phyloP scores from a whole-genome alignment of 2,888 invertebrate genomes.

The Stegana nigrithorax region DNA sequence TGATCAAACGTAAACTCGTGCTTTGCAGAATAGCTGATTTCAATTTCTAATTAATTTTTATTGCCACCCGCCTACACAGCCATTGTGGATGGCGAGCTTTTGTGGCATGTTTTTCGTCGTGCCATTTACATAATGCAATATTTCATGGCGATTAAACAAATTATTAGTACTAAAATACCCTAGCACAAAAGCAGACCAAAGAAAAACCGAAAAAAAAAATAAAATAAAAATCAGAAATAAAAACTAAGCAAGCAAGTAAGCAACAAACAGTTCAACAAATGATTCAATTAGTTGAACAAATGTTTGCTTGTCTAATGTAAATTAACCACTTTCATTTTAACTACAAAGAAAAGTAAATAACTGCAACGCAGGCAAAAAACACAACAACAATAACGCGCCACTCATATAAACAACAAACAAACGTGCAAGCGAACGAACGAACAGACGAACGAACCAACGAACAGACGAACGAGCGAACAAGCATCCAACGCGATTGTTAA shows the following conservation, averaged over 20 bases:
- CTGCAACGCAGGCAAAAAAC: too few relatives aligned
- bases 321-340: conserved; percentile 11
- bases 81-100: too few relatives aligned
- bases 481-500: conserved; percentile 22
- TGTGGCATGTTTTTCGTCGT: too few relatives aligned
- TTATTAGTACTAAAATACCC: background rate
- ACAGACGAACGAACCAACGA: background rate
- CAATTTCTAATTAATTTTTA: too few relatives aligned
- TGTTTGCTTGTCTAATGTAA: conserved; percentile 11
- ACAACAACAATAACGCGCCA: too few relatives aligned
- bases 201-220: background rate
- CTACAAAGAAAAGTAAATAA: background rate
- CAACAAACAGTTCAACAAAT: conserved; percentile 3
- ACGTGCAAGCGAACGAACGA: background rate
- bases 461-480: background rate
- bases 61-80: too few relatives aligned
- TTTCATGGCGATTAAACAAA: background rate
- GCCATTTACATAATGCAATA: too few relatives aligned
- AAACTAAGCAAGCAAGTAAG: too few relatives aligned
- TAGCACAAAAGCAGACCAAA: too few relatives aligned
- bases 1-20: too few relatives aligned
- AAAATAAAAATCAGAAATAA: too few relatives aligned
- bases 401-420: background rate
- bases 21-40: too few relatives aligned
- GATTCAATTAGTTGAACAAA: conserved; percentile 12